Conservation (phyloP, 2,113 vertebrate genomes). For the Bujurquina vittata region DNA sequence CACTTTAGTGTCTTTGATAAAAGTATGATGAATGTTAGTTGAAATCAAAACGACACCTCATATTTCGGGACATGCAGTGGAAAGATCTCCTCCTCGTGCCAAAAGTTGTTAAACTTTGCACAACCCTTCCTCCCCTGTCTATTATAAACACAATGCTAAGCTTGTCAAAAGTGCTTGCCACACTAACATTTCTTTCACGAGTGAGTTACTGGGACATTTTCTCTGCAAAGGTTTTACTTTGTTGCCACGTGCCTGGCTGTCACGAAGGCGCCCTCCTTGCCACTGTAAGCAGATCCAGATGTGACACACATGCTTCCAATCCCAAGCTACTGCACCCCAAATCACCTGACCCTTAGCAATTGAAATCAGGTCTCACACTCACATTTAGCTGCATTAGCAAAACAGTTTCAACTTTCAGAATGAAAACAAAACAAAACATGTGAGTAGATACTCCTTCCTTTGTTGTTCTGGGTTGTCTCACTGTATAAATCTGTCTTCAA, state of each 20-base stretch:
- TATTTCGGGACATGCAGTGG: constrained; percentile 18
- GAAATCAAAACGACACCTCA: constrained; percentile 40
- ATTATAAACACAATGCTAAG: constrained; percentile 40
- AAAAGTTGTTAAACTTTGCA: constrained; percentile 56
- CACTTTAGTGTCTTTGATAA: background rate
- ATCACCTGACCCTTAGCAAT: constrained; percentile 56
- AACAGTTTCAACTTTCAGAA: constrained; percentile 42
- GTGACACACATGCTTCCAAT: constrained; percentile 76
- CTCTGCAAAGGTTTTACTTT: constrained; percentile 50
- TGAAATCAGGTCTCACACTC: constrained; percentile 80
- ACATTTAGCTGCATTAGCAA: constrained; percentile 71
- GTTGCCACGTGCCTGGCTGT: constrained; percentile 78
- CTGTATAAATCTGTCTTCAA: background rate
- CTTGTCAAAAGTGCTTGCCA: constrained; percentile 52
- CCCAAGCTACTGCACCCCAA: constrained; percentile 51
- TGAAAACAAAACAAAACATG: constrained; percentile 34
- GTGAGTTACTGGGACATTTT: constrained; percentile 66
- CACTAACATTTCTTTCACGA: constrained; percentile 57
- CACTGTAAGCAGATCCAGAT: constrained; percentile 76
- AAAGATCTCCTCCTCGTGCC: constrained; percentile 16
- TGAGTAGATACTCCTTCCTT: background rate
- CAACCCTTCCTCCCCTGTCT: constrained; percentile 43
- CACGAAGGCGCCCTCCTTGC: constrained; percentile 63
- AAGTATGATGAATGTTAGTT: constrained; percentile 1
- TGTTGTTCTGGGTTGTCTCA: background rate